Evolutionary conservation across 1,140 invertebrate genomes (phyloP).

Genomic region (Musca vetustissima): DNA sequence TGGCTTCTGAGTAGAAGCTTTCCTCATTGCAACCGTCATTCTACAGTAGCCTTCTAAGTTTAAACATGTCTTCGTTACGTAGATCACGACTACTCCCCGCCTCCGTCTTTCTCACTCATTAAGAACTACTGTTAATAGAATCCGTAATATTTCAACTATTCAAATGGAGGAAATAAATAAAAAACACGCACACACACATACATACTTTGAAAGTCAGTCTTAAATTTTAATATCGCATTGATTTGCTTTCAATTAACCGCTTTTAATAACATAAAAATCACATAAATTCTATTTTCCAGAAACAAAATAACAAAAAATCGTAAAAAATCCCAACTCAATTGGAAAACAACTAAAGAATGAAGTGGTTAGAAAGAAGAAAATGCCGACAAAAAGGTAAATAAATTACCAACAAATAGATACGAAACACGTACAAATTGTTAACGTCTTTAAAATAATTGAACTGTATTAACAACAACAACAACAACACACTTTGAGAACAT

Average conservation of each 20-base stretch:
- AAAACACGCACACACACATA: neutral
- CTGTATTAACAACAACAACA: neutral
- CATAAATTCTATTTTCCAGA: slow-evolving; percentile 10
- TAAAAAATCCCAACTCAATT: no score
- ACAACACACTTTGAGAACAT: slow-evolving; percentile 7
- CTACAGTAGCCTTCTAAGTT: no score
- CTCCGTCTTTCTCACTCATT: no score
- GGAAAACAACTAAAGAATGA: neutral
- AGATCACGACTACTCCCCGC: no score
- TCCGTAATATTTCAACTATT: no score
- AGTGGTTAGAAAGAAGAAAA: neutral
- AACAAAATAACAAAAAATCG: no score
- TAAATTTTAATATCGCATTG: neutral
- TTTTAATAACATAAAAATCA: slow-evolving; percentile 21
- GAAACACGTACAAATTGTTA: slow-evolving; percentile 8
- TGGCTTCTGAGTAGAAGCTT: no score
- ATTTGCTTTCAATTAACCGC: slow-evolving; percentile 12
- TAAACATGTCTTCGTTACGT: no score
- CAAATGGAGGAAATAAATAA: neutral
- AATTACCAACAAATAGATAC: neutral
- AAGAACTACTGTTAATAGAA: no score
- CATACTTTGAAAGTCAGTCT: neutral
- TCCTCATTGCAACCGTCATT: no score
- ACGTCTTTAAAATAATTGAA: slow-evolving; percentile 5
- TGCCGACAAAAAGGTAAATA: neutral